These are phyloP conservation scores for Crenichthys baileyi DNA, from an alignment of 2,797 vertebrate species.

Conservation along the genomic window DNA sequence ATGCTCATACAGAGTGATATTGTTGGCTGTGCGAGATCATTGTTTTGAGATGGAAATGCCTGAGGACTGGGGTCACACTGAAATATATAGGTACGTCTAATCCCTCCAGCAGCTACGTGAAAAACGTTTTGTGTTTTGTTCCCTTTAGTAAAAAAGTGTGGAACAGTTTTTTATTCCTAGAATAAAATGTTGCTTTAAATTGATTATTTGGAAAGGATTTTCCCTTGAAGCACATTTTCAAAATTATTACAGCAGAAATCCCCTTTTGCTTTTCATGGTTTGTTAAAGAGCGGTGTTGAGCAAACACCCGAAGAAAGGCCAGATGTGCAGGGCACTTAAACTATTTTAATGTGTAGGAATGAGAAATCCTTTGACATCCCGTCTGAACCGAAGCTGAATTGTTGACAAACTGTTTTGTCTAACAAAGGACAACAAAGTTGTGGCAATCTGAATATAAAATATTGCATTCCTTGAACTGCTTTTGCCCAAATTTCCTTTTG, in stretches of 20 bases:
- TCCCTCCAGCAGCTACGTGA: constrained; percentile 1
- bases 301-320: neutral
- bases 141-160: constrained; percentile 12
- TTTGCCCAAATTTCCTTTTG: too few relatives aligned
- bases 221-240: constrained; percentile 66
- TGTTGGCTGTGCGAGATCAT: constrained; percentile 77
- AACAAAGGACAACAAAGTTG: neutral
- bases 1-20: constrained; percentile 59
- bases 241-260: constrained; percentile 50
- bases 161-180: constrained; percentile 27
- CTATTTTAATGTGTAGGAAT: neutral
- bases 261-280: constrained; percentile 38
- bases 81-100: constrained; percentile 43
- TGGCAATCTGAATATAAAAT: neutral
- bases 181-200: constrained; percentile 30
- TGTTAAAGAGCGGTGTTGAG: constrained; percentile 26
- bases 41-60: constrained; percentile 80
- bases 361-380: neutral
- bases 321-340: neutral
- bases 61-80: constrained; percentile 64
- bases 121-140: constrained; percentile 19
- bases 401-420: neutral
- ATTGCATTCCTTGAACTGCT: neutral
- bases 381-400: neutral
- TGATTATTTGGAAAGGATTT: constrained; percentile 52